Evolutionary conservation across 2,113 vertebrate genomes (phyloP).

Genomic region (Psettodes erumei): DNA sequence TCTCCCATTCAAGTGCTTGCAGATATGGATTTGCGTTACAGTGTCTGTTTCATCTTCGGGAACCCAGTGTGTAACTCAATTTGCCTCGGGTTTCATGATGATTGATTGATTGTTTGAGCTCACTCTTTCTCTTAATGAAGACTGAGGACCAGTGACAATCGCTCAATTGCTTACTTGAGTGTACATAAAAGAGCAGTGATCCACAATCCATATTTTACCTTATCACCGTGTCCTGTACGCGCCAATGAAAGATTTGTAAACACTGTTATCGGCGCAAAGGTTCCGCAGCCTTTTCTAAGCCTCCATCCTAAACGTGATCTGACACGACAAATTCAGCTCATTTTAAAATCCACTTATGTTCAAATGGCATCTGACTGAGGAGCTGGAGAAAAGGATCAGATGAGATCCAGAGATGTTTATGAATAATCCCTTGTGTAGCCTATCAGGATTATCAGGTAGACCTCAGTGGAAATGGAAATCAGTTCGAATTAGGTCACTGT

Average conservation of each 20-base stretch:
- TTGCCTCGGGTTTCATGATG: slow-evolving; percentile 41
- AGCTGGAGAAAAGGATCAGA: slow-evolving; percentile 11
- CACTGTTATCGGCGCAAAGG: slow-evolving; percentile 26
- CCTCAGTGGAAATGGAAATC: slow-evolving; percentile 53
- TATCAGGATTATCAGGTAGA: slow-evolving; percentile 51
- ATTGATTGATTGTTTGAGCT: slow-evolving; percentile 57
- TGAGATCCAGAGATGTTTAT: slow-evolving; percentile 33
- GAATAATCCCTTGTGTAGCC: slow-evolving; percentile 22
- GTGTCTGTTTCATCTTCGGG: slow-evolving; percentile 62
- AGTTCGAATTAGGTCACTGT: slow-evolving; percentile 45
- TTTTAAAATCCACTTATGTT: slow-evolving; percentile 44
- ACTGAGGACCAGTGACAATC: slow-evolving; percentile 50
- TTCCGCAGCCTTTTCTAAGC: background rate
- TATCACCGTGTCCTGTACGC: background rate
- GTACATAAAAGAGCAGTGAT: slow-evolving; percentile 36
- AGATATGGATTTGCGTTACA: slow-evolving; percentile 65
- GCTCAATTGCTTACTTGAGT: slow-evolving; percentile 53
- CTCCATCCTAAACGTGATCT: slow-evolving; percentile 26
- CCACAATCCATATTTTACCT: slow-evolving; percentile 34
- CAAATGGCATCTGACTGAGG: slow-evolving; percentile 24
- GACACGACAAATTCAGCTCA: slow-evolving; percentile 23
- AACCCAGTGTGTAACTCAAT: slow-evolving; percentile 53
- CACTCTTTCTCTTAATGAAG: slow-evolving; percentile 51
- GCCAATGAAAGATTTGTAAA: slow-evolving; percentile 17
- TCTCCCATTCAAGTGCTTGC: slow-evolving; percentile 58